A percentile compares a stretch with the other conserved stretches of the same genome.
Evolutionary conservation across 2,888 invertebrate genomes (phyloP).

Genomic region (Dendrolimus pini): DNA sequence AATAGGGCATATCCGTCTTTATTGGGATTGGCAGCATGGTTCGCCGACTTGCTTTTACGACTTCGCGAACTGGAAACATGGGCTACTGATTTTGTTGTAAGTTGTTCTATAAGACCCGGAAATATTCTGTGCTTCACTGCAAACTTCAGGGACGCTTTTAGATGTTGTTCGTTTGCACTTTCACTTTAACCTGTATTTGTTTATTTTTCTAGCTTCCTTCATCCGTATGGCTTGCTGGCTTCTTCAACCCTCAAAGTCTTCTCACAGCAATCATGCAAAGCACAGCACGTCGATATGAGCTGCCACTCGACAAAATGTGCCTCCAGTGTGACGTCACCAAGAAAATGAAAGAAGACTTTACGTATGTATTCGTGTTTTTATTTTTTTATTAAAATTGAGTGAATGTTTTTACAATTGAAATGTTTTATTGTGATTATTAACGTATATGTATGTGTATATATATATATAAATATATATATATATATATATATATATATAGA

Average conservation of each 20-base stretch:
- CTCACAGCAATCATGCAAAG: slow-evolving; percentile 99
- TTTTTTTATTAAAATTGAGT: not conserved
- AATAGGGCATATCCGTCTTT: slow-evolving; percentile 94
- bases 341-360: slow-evolving; percentile 96
- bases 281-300: slow-evolving; percentile 92
- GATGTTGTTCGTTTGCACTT: too few relatives aligned
- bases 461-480: too few relatives aligned
- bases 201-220: slow-evolving; percentile 82
- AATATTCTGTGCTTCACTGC: not conserved
- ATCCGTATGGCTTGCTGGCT: slow-evolving; percentile 97
- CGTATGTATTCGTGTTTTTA: slow-evolving; percentile 67
- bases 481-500: too few relatives aligned
- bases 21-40: slow-evolving; percentile 92
- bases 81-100: slow-evolving; percentile 95
- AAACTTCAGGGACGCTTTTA: not conserved
- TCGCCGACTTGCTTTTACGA: slow-evolving; percentile 90
- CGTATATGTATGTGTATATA: too few relatives aligned
- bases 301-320: slow-evolving; percentile 98
- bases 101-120: slow-evolving; percentile 17
- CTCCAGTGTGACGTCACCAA: slow-evolving; percentile 98
- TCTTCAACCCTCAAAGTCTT: slow-evolving; percentile 98
- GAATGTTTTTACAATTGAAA: not conserved
- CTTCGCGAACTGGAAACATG: slow-evolving; percentile 94
- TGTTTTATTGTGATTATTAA: not conserved
- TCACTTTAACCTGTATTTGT: not conserved